Base-by-base conservation (phyloP, 2,113 vertebrate genomes). In the Micronycteris hirsuta region DNA sequence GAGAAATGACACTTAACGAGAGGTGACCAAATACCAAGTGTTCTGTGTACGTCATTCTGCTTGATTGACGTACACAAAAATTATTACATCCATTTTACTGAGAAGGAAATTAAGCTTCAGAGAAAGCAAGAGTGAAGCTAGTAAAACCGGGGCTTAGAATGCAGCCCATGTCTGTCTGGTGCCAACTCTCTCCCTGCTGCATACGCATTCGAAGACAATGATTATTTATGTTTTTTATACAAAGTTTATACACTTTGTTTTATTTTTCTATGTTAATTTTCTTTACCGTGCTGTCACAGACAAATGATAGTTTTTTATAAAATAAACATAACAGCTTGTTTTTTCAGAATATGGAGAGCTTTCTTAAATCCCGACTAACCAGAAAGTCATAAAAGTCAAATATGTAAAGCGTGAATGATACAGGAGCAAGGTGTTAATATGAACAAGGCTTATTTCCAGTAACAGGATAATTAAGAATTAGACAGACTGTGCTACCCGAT, bases 211-310 rank as follows among this genome's bases (percentile, higher is more conserved):
- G 33, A 90, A 91, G 31, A 81, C 38, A 43, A 56, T 10, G 15
- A 31, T 17, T n/a, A 15, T 47, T 91, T 43, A 54, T 24, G 15
- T 9, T 67, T 83, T 87, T 89, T 54, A 83, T 38, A 33, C 1
- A 9, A 41, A 67, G 31, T 47, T 56, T 45, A 49, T 65, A 43
- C 9, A 38, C 63, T 5, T 81, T 93, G 16, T 45, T 96, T 82
- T 92, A 63, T 77, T 93, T 95, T 80, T 86, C 56, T 67, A 12
- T 77, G 24, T 85, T 88, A 45, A 70, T 92, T 92, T 91, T 85
- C 52, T 85, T 85, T 91, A 77, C 15, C 45, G 52, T 24, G 28
- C 33, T 16, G 45, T 36, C 15, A 47, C 14, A 7, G 13, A 70
- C 52, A 92, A 84, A 67, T 67, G 14, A 71, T 43, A 88, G 86